phyloP scores from a whole-genome alignment of 2,888 invertebrate genomes.

The Cabera pusaria region DNA sequence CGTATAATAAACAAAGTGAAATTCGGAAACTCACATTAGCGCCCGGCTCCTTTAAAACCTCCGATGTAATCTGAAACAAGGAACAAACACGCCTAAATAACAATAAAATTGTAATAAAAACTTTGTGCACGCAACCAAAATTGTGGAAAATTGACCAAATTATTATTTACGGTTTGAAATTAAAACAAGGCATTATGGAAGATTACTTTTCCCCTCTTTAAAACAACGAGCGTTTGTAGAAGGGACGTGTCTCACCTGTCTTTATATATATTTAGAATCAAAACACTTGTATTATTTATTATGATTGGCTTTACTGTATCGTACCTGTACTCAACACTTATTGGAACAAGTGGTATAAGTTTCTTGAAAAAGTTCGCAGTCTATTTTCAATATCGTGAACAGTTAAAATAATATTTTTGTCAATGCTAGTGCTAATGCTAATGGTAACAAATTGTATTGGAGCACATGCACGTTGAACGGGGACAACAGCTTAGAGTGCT shows the following conservation, averaged over 20 bases:
- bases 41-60: conserved; percentile 76
- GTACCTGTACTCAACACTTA: conserved; percentile 18
- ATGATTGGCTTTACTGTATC: too few relatives aligned
- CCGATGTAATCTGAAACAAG: conserved; percentile 82
- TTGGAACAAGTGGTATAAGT: too few relatives aligned
- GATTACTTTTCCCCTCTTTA: conserved; percentile 72
- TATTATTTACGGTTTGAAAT: conserved; percentile 80
- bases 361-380: too few relatives aligned
- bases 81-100: conserved; percentile 83
- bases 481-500: too few relatives aligned
- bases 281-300: too few relatives aligned
- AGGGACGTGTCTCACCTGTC: conserved; percentile 47
- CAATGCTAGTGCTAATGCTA: too few relatives aligned
- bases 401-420: too few relatives aligned
- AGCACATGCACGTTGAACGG: too few relatives aligned
- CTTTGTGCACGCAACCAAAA: conserved; percentile 81
- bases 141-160: conserved; percentile 82
- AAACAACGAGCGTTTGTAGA: conserved; percentile 51
- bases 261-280: too few relatives aligned
- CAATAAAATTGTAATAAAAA: conserved; percentile 83
- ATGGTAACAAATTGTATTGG: too few relatives aligned
- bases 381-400: too few relatives aligned
- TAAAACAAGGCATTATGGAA: conserved; percentile 74
- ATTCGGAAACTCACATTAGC: conserved; percentile 81
- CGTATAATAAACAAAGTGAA: conserved; percentile 68